phyloP scores from a whole-genome alignment of 2,888 invertebrate genomes.

The Brachyptera putata region DNA sequence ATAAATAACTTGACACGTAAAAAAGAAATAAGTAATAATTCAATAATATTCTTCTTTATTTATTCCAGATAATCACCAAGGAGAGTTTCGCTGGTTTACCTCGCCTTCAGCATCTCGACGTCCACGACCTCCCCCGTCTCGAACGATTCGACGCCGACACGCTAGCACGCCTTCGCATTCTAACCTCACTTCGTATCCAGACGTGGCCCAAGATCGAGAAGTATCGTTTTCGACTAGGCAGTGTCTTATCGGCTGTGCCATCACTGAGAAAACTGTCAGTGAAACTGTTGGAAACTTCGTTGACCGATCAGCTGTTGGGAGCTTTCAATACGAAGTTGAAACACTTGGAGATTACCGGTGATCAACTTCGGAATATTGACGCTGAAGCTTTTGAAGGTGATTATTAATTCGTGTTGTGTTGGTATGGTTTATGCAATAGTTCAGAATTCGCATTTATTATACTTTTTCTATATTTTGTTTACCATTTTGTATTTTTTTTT shows the following conservation, averaged over 20 bases:
- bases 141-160: slow-evolving; percentile 71
- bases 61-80: slow-evolving; percentile 58
- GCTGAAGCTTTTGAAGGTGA: slow-evolving; percentile 67
- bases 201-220: slow-evolving; percentile 71
- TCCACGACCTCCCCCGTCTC: slow-evolving; percentile 68
- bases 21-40: too few species aligned
- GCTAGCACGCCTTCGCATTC: slow-evolving; percentile 64
- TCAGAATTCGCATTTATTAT: too few species aligned
- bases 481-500: too few species aligned
- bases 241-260: slow-evolving; percentile 64
- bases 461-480: too few species aligned
- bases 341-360: slow-evolving; percentile 75
- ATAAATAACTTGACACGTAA: too few species aligned
- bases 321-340: slow-evolving; percentile 74
- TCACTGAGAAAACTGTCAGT: slow-evolving; percentile 71
- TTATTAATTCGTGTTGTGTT: too few species aligned
- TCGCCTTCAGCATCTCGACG: slow-evolving; percentile 68
- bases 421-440: too few species aligned
- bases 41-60: too few species aligned
- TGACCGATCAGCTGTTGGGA: slow-evolving; percentile 72
- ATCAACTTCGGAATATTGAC: slow-evolving; percentile 66
- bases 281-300: slow-evolving; percentile 66
- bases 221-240: slow-evolving; percentile 39
- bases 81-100: slow-evolving; percentile 67
- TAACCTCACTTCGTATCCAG: slow-evolving; percentile 66